Evolutionary conservation across 2,888 invertebrate genomes (phyloP), one percentile per base, ranked within the genome.

Genomic region (Ophion ellenae): DNA sequence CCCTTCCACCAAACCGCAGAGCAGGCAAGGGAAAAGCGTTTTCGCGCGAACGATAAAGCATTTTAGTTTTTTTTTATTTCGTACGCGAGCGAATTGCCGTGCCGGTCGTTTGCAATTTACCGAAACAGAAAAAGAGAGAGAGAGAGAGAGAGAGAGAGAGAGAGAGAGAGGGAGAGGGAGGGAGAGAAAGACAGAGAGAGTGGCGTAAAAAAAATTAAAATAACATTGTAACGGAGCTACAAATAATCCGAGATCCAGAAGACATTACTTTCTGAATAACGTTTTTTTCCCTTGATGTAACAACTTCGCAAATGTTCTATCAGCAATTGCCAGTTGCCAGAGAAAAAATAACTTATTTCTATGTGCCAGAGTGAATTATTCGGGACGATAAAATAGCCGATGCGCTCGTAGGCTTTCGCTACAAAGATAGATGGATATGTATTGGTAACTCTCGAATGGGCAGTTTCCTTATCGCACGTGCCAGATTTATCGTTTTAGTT

Each of bases 401-500:
- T 63, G 75, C 14, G 28, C 14, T 45, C 20, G 40, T 64, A 11
- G 7, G 47, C 28, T 45, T 40, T 69, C 3, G 32, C 3, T 9
- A 3, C 14, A 53, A n/a, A 28, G 36, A 80, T 66, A 36, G 10
- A 64, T 73, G 20, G 45, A 73, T 74, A 73, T 59, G 32, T 45
- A 74, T 14, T 14, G 70, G 57, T n/a, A 57, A 67, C 64, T 57
- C 66, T 71, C 79, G 57, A 81, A 74, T 59, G 64, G 47, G 9
- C 53, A 40, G 57, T 77, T 76, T 73, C 24, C 85, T 83, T 83
- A 83, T 80, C 82, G 82, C 79, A 82, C 75, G 79, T 80, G 61
- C 63, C 79, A 76, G 80, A 85, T 85, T 85, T 85, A 85, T 80
- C 71, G 82, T 85, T 85, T 82, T 70, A 61, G 24, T 81, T 77